Evolutionary conservation across 2,113 vertebrate genomes (phyloP), one percentile per base, ranked within the genome.

Genomic region (Ammodytes marinus): DNA sequence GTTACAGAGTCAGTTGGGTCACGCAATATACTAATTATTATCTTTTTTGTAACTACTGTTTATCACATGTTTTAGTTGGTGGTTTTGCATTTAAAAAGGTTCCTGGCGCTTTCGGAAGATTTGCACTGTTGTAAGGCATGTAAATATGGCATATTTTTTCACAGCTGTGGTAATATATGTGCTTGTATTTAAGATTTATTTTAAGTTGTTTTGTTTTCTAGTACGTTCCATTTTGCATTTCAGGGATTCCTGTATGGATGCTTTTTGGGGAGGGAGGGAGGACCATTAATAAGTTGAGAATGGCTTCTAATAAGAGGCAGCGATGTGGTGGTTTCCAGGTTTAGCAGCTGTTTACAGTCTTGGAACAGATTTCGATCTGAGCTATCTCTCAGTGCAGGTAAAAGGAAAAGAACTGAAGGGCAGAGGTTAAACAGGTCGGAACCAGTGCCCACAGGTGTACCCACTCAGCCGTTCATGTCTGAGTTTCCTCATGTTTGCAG

Each of bases 171-270:
- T 85, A 74, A 79, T n/a, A 66, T 72, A 65, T 60, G 77, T 60
- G 73, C 66, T 89, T 84, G 70, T 74, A 79, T 82, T 85, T 65
- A 77, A 86, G 78, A 45, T 75, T 50, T 88, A 82, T 84, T 79
- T 81, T 80, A 80, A 70, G 67, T 27, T 27, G 57, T 54, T 72
- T 12, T 74, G 49, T 83, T 86, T 83, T 85, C 77, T 83, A 53
- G 50, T 78, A 55, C 60, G 77, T 85, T 88, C 57, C 77, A 79
- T 74, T 88, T 88, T 89, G 49, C 64, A 80, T 92, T 95, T 95
- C 92, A 95, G 94, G 93, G 93, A 95, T 93, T 90, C 81, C 74
- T 64, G 58, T 76, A 54, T 70, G 77, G 74, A 83, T 53, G 54
- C 40, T 49, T 75, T 71, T 70, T 63, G 72, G 61, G 63, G 72